Base-by-base conservation (phyloP, 2,888 invertebrate genomes). In the Philonicus albiceps region DNA sequence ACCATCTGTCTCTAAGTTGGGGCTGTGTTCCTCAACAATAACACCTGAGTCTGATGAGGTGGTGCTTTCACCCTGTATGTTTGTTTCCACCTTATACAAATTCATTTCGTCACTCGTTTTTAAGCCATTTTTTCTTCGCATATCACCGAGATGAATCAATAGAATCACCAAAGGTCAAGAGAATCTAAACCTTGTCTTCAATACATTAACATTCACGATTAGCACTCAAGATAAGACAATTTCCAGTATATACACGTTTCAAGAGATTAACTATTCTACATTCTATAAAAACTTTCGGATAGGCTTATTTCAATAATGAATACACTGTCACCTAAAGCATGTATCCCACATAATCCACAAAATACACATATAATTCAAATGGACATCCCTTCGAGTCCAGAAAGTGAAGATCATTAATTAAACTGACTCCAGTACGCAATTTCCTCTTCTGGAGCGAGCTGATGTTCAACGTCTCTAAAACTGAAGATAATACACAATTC, bases 21-120 rank as follows among this genome's bases (percentile, higher is more conserved):
- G 3, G 19, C 64, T 64, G 22, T 64, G 64, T 27, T 91, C 91
- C 87, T 90, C 90, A 43, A 90, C 88, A 86, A 90, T 89, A 49
- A 91, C 91, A 49, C 91, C 92, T 19, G 91, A 92, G 89, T 92
- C 92, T 86, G 91, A 90, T 76, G 91, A 91, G 37, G 90, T 90
- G 13, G 84, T 84, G 27, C 84, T 84, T 27, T 84, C 84, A 30
- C 37, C 64, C n/a, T 55, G 81, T 19, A 11, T 64, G 37, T 37
- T 43, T 2, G 31, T 84, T 40, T 22, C 34, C 74, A 75, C 75
- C 22, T 85, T 37, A 37, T 34, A 34, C 27, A 76, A 34, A 76
- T 85, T 53, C 34, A 75, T 34, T 75, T 85, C 31, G n/a, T 34
- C 13, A 31, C n/a, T 64, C 22, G 72, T 27, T 84, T 40, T 22